Conservation (phyloP, 2,797 vertebrate genomes). For the Poeciliopsis gracilis region DNA sequence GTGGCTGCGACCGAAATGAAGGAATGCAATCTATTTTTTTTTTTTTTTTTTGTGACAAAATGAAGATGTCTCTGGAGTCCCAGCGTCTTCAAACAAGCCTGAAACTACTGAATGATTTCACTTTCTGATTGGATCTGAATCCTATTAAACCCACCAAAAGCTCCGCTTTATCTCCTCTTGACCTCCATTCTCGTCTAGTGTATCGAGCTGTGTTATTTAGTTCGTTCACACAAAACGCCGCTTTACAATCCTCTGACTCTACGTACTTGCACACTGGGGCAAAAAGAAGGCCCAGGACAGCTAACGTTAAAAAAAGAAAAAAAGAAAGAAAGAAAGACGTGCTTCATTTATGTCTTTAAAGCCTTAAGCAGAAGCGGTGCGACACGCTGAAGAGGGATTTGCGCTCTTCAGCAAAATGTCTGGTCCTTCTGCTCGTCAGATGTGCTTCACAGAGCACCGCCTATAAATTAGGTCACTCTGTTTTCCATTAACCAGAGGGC, state of each 20-base stretch:
- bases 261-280: conserved; percentile 14
- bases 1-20: conserved; percentile 10
- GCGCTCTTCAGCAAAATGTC: conserved; percentile 34
- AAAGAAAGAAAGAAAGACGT: conserved; percentile 11
- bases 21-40: conserved; percentile 17
- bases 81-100: conserved; percentile 41
- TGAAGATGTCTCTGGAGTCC: conserved; percentile 15
- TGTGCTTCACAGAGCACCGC: conserved; percentile 38
- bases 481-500: conserved; percentile 55
- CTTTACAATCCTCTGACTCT: conserved; percentile 24
- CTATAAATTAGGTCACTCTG: conserved; percentile 61
- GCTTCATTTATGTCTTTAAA: conserved; percentile 32
- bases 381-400: conserved; percentile 3
- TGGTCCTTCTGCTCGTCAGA: conserved; percentile 47
- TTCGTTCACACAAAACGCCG: conserved; percentile 4
- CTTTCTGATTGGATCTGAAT: conserved; percentile 60
- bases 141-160: conserved; percentile 14
- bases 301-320: not conserved
- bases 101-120: conserved; percentile 48
- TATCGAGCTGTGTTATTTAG: not conserved
- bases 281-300: not conserved
- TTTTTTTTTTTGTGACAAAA: conserved; percentile 24
- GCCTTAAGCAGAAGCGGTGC: conserved; percentile 4
- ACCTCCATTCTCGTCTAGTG: conserved; percentile 9
- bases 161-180: not conserved